Conservation (phyloP, 2,113 vertebrate genomes). For the Dendrocopos noguchii region DNA sequence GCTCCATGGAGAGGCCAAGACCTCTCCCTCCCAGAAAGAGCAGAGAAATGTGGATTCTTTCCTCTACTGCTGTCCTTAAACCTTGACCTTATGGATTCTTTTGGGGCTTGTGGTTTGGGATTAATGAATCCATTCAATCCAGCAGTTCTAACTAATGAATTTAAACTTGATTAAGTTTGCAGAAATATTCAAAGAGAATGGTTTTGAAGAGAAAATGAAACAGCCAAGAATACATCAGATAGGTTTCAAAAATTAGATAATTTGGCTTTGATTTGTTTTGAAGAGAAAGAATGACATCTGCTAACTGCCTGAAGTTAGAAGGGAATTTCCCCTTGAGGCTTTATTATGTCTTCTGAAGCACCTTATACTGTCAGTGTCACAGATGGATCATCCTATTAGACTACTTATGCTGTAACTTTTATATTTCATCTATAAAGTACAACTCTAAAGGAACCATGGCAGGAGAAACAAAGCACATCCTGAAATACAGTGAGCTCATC, state of each 20-base stretch:
- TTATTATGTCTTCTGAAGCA: background rate
- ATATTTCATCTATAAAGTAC: conserved; percentile 20
- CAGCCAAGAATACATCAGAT: background rate
- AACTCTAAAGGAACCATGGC: background rate
- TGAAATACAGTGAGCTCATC: conserved; percentile 38
- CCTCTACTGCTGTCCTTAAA: background rate
- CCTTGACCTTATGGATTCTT: background rate
- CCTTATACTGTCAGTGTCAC: background rate
- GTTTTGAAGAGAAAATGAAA: background rate
- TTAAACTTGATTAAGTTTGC: background rate
- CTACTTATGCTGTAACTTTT: conserved; percentile 5
- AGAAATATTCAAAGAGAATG: background rate
- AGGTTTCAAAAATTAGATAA: background rate
- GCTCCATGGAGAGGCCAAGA: background rate
- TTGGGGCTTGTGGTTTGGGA: background rate
- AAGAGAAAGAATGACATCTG: conserved; percentile 21
- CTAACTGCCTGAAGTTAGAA: background rate
- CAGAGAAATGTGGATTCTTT: background rate
- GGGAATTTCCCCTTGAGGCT: background rate
- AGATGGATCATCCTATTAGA: conserved; percentile 32
- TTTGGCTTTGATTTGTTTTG: background rate
- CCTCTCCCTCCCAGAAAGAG: background rate
- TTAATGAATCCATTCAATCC: background rate
- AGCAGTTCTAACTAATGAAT: background rate
- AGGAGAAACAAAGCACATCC: background rate